Evolutionary conservation across 2,113 vertebrate species (phyloP).

Genomic region (Microtus ochrogaster): DNA sequence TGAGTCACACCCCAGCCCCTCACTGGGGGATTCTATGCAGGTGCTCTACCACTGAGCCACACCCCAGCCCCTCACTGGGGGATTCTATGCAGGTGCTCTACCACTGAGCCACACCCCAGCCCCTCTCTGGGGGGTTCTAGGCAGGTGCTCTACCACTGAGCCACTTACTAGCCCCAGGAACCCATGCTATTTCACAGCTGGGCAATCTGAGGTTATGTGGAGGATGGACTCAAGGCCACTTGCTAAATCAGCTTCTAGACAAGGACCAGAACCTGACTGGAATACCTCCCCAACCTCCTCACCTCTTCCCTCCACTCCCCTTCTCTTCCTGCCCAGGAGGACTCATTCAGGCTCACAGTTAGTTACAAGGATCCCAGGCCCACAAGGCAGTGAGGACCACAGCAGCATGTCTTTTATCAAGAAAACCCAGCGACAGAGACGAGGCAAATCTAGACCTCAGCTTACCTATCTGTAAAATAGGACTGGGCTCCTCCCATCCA

Average conservation of each 20-base stretch:
- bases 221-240: background rate
- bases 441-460: background rate
- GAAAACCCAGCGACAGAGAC: background rate
- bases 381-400: background rate
- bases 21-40: slow-evolving; percentile 4
- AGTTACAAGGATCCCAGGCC: background rate
- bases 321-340: background rate
- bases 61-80: background rate
- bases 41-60: background rate
- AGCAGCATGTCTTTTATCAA: background rate
- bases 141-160: background rate
- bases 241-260: background rate
- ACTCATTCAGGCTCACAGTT: background rate
- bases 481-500: background rate
- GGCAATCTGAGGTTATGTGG: background rate
- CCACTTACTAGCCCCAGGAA: background rate
- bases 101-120: background rate
- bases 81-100: background rate
- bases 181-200: background rate
- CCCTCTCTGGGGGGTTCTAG: slow-evolving; percentile 1
- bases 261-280: background rate
- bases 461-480: slow-evolving; percentile 24
- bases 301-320: background rate
- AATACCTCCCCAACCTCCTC: too few relatives aligned
- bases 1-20: background rate